A percentile compares a stretch with the other conserved stretches of the same genome.
Evolutionary conservation across 2,113 vertebrate species (phyloP).

Genomic region (Eptatretus burgeri): DNA sequence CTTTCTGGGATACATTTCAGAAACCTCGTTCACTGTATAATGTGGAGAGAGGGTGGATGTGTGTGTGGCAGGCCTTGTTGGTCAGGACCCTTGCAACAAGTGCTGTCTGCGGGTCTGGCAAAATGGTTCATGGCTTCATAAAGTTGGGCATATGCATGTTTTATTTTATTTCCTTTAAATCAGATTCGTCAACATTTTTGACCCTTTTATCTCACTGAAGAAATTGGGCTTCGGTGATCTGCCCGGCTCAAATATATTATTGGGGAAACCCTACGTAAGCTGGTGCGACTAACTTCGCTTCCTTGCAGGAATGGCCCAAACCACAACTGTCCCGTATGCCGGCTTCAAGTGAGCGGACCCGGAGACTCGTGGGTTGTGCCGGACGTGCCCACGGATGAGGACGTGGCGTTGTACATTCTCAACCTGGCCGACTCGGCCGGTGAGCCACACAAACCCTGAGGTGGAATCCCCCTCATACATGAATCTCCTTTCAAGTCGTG

Average conservation of each 20-base stretch:
- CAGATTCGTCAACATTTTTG: no score
- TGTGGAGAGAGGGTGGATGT: no score
- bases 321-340: constrained; percentile 74
- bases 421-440: constrained; percentile 79
- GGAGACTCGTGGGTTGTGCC: constrained; percentile 91
- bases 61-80: no score
- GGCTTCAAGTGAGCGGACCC: constrained; percentile 53
- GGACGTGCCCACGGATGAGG: constrained; percentile 68
- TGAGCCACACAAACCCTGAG: constrained; percentile 53
- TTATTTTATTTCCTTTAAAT: background rate
- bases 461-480: background rate
- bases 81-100: no score
- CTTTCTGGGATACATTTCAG: no score
- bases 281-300: constrained; percentile 11
- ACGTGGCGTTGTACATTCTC: constrained; percentile 67
- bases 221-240: no score
- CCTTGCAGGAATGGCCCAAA: constrained; percentile 58
- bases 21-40: no score
- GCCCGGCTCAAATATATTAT: no score
- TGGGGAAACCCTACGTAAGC: background rate
- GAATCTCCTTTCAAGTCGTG: no score
- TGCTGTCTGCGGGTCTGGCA: no score
- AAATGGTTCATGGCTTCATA: background rate
- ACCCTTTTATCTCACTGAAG: no score
- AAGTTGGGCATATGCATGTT: constrained; percentile 1